Evolutionary conservation across 2,113 vertebrate species (phyloP).

Genomic region (Symphodus melops): DNA sequence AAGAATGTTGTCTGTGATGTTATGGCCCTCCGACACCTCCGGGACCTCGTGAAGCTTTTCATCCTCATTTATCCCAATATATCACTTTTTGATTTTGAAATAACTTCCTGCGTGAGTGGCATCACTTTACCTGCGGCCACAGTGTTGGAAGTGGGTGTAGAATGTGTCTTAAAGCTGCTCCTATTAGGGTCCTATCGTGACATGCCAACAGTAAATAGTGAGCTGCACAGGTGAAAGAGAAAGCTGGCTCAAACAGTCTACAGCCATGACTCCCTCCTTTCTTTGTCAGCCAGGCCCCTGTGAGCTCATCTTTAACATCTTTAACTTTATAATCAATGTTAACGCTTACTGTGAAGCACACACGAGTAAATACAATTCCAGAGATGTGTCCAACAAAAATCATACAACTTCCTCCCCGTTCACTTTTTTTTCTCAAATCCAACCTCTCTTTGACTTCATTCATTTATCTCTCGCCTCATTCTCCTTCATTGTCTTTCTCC

Average conservation of each 20-base stretch:
- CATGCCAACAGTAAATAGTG: slow-evolving; percentile 49
- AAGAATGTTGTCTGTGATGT: no score
- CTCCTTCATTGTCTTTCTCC: slow-evolving; percentile 33
- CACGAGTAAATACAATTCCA: slow-evolving; percentile 43
- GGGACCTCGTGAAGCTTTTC: no score
- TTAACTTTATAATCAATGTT: slow-evolving; percentile 25
- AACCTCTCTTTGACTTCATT: slow-evolving; percentile 41
- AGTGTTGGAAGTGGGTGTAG: slow-evolving; percentile 27
- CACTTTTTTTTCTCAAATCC: slow-evolving; percentile 36
- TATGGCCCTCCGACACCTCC: no score
- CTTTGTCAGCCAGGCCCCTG: slow-evolving; percentile 27
- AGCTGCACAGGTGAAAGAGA: slow-evolving; percentile 32
- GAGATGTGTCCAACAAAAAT: slow-evolving; percentile 48
- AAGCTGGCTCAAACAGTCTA: slow-evolving; percentile 39
- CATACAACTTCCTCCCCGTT: slow-evolving; percentile 22
- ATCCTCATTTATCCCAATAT: neutral
- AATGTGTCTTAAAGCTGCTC: slow-evolving; percentile 33
- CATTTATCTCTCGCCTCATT: slow-evolving; percentile 40
- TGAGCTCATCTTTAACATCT: slow-evolving; percentile 47
- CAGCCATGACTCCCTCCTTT: slow-evolving; percentile 31
- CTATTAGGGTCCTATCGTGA: slow-evolving; percentile 44
- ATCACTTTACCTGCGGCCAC: slow-evolving; percentile 1
- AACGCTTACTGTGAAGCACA: slow-evolving; percentile 38
- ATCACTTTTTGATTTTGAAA: slow-evolving; percentile 14
- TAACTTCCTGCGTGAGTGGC: neutral